Percentiles rank a stretch among this genome's conserved stretches.
Evolutionary conservation across 2,113 vertebrate species (phyloP).

Genomic region (Struthidea cinerea): DNA sequence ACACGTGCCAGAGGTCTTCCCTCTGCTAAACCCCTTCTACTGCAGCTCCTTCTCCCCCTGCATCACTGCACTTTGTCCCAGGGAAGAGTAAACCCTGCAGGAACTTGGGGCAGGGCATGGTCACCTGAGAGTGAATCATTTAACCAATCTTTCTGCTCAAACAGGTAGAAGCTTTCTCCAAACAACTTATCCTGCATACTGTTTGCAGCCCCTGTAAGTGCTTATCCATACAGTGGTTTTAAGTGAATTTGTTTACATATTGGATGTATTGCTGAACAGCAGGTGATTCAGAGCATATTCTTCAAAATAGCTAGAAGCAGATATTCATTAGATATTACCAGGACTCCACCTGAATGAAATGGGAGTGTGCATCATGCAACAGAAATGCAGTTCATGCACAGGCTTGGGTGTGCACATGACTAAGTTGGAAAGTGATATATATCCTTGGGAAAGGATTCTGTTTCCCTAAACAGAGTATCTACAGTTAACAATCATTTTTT

Average conservation of each 20-base stretch:
- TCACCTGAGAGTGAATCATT: neutral
- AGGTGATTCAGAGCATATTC: neutral
- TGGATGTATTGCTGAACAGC: neutral
- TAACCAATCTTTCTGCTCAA: neutral
- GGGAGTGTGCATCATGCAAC: constrained; percentile 47
- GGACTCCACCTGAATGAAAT: constrained; percentile 19
- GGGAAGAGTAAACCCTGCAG: neutral
- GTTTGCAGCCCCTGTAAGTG: neutral
- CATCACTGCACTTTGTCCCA: neutral
- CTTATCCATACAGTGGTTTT: neutral
- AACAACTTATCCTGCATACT: neutral
- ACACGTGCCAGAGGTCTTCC: neutral
- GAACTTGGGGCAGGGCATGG: neutral
- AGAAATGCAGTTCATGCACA: constrained; percentile 62
- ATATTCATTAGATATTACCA: constrained; percentile 31
- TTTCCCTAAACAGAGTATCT: constrained; percentile 46
- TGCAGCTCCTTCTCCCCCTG: neutral
- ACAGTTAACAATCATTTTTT: constrained; percentile 39
- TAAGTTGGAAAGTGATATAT: constrained; percentile 40
- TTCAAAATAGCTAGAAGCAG: neutral
- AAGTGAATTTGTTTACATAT: neutral
- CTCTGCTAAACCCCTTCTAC: neutral
- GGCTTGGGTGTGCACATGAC: constrained; percentile 44
- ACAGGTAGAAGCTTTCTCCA: neutral
- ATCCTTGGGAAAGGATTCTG: constrained; percentile 33